Evolutionary conservation across 2,797 vertebrate genomes (phyloP).

Genomic region (Gymnoscopelus braueri): DNA sequence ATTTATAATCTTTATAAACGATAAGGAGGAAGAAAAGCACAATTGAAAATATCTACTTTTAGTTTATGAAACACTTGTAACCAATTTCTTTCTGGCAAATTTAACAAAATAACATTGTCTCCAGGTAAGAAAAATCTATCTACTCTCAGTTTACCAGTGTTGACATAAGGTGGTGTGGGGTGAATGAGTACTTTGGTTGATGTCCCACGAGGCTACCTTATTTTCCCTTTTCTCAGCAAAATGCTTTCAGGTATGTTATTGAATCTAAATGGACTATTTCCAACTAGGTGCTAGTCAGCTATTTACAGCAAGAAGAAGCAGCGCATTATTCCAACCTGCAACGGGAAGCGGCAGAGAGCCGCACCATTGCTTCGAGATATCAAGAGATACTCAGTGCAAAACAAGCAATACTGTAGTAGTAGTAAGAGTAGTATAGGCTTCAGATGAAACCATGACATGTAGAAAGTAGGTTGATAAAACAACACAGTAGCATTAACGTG

Average conservation of each 20-base stretch:
- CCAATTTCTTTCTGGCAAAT: conserved; percentile 15
- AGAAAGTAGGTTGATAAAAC: conserved; percentile 49
- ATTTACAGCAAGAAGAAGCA: conserved; percentile 64
- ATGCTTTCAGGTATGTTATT: conserved; percentile 58
- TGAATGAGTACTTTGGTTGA: conserved; percentile 73
- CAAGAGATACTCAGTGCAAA: conserved; percentile 72
- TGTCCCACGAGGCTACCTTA: conserved; percentile 58
- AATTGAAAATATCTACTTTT: background rate
- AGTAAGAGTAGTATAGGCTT: conserved; percentile 31
- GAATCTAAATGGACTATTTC: conserved; percentile 59
- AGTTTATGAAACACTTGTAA: conserved; percentile 19
- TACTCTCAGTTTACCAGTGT: background rate
- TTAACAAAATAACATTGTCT: conserved; percentile 39
- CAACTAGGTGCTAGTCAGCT: conserved; percentile 44
- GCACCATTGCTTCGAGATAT: conserved; percentile 52
- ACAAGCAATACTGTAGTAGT: conserved; percentile 62
- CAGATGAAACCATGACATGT: conserved; percentile 47
- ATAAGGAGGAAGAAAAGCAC: background rate
- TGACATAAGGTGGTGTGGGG: conserved; percentile 11
- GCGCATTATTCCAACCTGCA: conserved; percentile 42
- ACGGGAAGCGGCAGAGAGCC: conserved; percentile 32
- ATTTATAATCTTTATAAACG: conserved; percentile 16
- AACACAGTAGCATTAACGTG: conserved; percentile 38
- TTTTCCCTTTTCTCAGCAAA: conserved; percentile 66
- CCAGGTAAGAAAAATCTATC: conserved; percentile 35